These are phyloP conservation scores for Tetrao urogallus DNA, from an alignment of 2,113 vertebrate genomes.

Conservation along the genomic window DNA sequence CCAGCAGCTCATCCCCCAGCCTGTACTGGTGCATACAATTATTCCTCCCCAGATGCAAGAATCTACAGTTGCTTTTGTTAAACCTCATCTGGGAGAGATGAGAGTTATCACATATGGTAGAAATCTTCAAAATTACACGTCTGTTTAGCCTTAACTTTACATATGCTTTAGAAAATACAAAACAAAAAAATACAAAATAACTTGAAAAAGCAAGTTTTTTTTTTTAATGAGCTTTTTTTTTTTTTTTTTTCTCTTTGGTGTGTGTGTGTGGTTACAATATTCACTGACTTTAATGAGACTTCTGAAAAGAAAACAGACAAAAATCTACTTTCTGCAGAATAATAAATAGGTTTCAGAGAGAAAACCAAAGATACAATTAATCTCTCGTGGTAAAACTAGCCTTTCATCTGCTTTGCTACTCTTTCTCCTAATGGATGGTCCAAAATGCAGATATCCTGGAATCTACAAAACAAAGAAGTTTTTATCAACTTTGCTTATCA, in stretches of 20 bases:
- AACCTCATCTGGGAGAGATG: too few species aligned
- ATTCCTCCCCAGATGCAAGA: too few species aligned
- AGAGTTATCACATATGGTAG: slow-evolving; percentile 15
- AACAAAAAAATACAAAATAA: not conserved
- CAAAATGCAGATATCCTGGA: not conserved
- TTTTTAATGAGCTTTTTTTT: too few species aligned
- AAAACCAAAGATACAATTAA: not conserved
- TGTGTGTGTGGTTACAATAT: not conserved
- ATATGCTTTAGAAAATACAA: not conserved
- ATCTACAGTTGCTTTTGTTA: too few species aligned
- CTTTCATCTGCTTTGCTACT: not conserved
- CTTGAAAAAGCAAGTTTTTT: not conserved
- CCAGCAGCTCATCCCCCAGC: too few species aligned
- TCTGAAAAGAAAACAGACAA: not conserved
- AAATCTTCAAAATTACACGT: not conserved
- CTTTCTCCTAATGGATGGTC: not conserved
- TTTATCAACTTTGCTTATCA: not conserved
- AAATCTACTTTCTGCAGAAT: not conserved
- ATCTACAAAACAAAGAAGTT: not conserved
- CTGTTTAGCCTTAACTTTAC: not conserved
- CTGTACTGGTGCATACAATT: too few species aligned
- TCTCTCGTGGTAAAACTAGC: not conserved
- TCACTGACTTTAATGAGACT: not conserved
- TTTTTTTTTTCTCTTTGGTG: too few species aligned
- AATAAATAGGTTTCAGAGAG: not conserved